Evolutionary conservation across 2,113 vertebrate species (phyloP).

Genomic region (Pollachius pollachius): DNA sequence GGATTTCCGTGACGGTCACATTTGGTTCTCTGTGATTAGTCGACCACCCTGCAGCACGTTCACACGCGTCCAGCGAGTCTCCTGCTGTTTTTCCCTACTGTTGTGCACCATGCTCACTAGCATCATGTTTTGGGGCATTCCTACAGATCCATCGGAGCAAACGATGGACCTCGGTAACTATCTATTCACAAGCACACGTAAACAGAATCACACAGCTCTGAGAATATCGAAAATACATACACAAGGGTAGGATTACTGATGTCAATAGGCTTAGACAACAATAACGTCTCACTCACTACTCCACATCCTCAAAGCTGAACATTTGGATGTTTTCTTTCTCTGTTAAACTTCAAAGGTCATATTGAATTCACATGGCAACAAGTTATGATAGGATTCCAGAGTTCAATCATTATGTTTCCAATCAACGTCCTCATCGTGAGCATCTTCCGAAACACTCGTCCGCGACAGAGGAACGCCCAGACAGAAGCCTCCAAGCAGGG

Average conservation of each 20-base stretch:
- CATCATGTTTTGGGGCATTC: conserved; percentile 96
- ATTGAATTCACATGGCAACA: conserved; percentile 96
- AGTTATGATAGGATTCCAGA: conserved; percentile 91
- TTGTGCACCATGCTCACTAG: conserved; percentile 96
- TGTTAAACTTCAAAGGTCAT: conserved; percentile 73
- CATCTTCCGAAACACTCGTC: conserved; percentile 84
- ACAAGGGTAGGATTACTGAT: too few species aligned
- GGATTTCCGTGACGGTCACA: conserved; percentile 88
- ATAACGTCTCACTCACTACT: too few species aligned
- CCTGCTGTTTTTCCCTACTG: conserved; percentile 91
- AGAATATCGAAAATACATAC: too few species aligned
- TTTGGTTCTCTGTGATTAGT: conserved; percentile 92
- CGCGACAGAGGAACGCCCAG: conserved; percentile 52
- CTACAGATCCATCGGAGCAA: conserved; percentile 89
- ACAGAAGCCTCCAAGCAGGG: conserved; percentile 53
- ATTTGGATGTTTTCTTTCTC: not conserved
- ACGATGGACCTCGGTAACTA: conserved; percentile 92
- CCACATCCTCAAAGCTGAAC: too few species aligned
- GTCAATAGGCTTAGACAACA: too few species aligned
- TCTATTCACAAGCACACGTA: not conserved
- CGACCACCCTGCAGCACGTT: conserved; percentile 86
- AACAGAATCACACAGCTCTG: not conserved
- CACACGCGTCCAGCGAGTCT: conserved; percentile 87
- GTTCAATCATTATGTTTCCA: conserved; percentile 94
- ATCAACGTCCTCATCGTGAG: conserved; percentile 94